Conservation (phyloP, 2,113 vertebrate genomes). For the Gavia stellata region DNA sequence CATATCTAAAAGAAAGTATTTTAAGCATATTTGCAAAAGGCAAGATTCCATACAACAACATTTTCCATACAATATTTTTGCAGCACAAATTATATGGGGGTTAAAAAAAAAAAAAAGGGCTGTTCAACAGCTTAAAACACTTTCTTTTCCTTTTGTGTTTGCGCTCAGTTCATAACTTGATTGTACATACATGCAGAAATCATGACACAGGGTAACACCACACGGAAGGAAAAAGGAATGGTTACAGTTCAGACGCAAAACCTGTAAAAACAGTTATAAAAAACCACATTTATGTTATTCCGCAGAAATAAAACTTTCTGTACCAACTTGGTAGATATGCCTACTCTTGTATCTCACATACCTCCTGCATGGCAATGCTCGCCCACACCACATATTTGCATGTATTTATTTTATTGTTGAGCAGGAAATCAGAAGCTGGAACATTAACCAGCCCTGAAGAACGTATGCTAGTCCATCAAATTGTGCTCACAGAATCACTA, state of each 20-base stretch:
- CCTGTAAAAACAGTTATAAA: background rate
- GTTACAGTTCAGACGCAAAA: background rate
- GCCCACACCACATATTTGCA: fast-evolving
- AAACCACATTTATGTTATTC: fast-evolving
- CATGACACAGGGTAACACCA: too few relatives aligned
- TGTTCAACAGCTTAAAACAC: background rate
- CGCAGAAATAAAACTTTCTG: fast-evolving
- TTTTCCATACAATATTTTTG: background rate
- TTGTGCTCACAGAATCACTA: fast-evolving
- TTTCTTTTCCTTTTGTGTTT: background rate
- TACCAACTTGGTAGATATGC: fast-evolving
- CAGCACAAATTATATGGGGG: background rate
- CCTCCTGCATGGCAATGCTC: fast-evolving
- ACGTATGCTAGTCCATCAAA: fast-evolving
- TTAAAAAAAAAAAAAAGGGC: background rate
- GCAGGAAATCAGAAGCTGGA: background rate
- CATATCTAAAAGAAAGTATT: background rate
- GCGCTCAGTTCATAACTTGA: fast-evolving
- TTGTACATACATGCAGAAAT: fast-evolving
- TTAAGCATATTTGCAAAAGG: background rate
- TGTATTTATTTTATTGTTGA: fast-evolving
- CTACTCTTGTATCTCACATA: fast-evolving
- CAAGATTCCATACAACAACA: fast-evolving
- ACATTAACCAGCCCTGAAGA: fast-evolving
- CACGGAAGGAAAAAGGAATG: fast-evolving